These are phyloP conservation scores for Monoplex corrugatus DNA, from an alignment of 2,888 invertebrate species.

Conservation along the genomic window DNA sequence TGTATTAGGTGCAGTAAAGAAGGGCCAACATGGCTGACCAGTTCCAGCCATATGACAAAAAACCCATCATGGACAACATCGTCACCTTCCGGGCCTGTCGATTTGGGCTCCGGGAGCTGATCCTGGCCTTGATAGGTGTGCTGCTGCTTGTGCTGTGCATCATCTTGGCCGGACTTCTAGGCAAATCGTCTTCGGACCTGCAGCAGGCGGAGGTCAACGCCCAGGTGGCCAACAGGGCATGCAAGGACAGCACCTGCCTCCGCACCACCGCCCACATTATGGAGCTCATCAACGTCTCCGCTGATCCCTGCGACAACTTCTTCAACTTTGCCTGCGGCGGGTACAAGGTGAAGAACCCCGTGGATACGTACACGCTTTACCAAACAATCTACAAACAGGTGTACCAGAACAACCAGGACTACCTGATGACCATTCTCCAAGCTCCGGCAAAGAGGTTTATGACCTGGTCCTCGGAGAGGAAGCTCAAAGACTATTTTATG, in stretches of 20 bases:
- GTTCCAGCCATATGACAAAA: conserved; percentile 68
- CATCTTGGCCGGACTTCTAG: conserved; percentile 66
- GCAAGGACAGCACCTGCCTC: conserved; percentile 67
- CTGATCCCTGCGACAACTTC: conserved; percentile 83
- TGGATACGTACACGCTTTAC: conserved; percentile 62
- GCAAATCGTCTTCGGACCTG: conserved; percentile 41
- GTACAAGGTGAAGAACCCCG: conserved; percentile 81
- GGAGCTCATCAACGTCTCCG: conserved; percentile 67
- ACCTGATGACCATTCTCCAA: conserved; percentile 64
- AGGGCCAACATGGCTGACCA: conserved; percentile 68
- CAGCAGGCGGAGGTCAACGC: conserved; percentile 56
- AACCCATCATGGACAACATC: conserved; percentile 66
- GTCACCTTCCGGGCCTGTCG: conserved; percentile 58
- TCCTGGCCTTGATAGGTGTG: conserved; percentile 60
- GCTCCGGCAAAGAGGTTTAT: conserved; percentile 59
- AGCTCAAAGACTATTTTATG: conserved; percentile 85
- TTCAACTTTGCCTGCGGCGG: conserved; percentile 81
- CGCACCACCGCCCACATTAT: conserved; percentile 67
- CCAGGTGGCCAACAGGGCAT: conserved; percentile 51
- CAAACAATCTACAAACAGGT: conserved; percentile 65
- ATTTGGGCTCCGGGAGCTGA: conserved; percentile 69
- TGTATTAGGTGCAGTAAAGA: no score
- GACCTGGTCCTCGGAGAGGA: conserved; percentile 83
- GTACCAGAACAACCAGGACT: conserved; percentile 69
- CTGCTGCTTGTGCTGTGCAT: conserved; percentile 65